Evolutionary conservation across 2,888 invertebrate species (phyloP).

Genomic region (Miltochrista miniata): DNA sequence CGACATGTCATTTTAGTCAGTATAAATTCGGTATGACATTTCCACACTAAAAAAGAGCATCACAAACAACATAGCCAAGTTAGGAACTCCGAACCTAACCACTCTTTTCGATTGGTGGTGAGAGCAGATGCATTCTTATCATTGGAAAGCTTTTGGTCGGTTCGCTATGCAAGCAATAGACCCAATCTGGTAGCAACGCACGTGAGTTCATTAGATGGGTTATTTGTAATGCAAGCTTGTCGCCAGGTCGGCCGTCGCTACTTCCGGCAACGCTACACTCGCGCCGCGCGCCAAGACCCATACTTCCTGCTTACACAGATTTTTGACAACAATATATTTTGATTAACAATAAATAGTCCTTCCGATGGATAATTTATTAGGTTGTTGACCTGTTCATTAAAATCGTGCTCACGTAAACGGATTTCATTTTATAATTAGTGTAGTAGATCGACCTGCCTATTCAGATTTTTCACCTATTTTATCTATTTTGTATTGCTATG

Average conservation of each 20-base stretch:
- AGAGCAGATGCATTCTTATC: too few relatives aligned
- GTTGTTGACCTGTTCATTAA: constrained; percentile 39
- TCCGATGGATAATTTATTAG: constrained; percentile 46
- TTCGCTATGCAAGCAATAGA: constrained; percentile 52
- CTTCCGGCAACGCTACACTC: constrained; percentile 75
- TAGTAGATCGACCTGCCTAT: too few relatives aligned
- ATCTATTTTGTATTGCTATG: too few relatives aligned
- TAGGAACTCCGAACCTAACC: too few relatives aligned
- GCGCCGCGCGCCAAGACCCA: constrained; percentile 70
- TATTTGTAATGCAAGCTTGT: constrained; percentile 78
- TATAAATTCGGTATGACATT: too few relatives aligned
- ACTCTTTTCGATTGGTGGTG: too few relatives aligned
- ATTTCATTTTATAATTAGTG: neutral
- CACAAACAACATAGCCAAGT: too few relatives aligned
- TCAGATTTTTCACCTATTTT: too few relatives aligned
- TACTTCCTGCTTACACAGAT: constrained; percentile 74
- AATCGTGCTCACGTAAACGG: neutral
- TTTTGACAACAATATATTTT: constrained; percentile 71
- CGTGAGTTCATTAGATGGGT: constrained; percentile 73
- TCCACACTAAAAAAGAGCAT: too few relatives aligned
- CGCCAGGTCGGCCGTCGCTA: constrained; percentile 51
- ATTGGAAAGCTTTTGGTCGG: neutral
- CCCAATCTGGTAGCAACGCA: constrained; percentile 50
- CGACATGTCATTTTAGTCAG: too few relatives aligned
- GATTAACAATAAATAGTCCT: constrained; percentile 51